Evolutionary conservation across 1,140 invertebrate species (phyloP), one percentile per base, ranked within the genome.

Genomic region (Aporrectodea caliginosa): DNA sequence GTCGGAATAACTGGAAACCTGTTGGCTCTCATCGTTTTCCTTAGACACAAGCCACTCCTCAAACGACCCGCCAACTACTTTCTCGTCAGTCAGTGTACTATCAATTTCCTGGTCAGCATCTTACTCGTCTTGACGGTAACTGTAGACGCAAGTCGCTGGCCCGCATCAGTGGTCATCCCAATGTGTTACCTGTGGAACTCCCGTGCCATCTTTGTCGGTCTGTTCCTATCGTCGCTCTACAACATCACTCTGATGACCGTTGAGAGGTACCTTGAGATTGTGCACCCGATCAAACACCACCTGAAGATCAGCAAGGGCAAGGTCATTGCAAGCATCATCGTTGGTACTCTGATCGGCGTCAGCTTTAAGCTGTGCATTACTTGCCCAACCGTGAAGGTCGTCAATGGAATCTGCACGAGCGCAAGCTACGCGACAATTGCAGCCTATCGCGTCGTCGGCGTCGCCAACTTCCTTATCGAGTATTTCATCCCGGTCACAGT

Each of bases 211-310:
- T n/a, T 75, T 34, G 14, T 14, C 27, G 33, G 73, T n/a, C 30
- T 75, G 2, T 75, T 75, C 73, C 2, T 31, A 2, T 16, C 73
- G 73, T 75, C 73, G 16, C 12, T 33, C 22, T 75, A 31, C 34
- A 75, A 75, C 33, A 14, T 75, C 22, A 31, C 33, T 12, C 2
- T 29, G 14, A 16, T 75, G 27, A 75, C 73, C 31, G n/a, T 75
- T 14, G 73, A 75, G 33, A 2, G 73, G 2, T 75, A 75, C 73
- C 22, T 75, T 16, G 34, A n/a, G 27, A 34, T 75, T 27, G 73
- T 75, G 2, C 34, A 75, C 27, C 73, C 73, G 34, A 33, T 75
- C 73, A 12, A 14, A 12, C 34, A 33, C 73, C 2, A 33, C 12
- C 73, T 22, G 31, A 31, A 2, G 34, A 2, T 29, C 12, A 31